phyloP scores from a whole-genome alignment of 2,113 vertebrate genomes.

The Tachysurus vachellii region DNA sequence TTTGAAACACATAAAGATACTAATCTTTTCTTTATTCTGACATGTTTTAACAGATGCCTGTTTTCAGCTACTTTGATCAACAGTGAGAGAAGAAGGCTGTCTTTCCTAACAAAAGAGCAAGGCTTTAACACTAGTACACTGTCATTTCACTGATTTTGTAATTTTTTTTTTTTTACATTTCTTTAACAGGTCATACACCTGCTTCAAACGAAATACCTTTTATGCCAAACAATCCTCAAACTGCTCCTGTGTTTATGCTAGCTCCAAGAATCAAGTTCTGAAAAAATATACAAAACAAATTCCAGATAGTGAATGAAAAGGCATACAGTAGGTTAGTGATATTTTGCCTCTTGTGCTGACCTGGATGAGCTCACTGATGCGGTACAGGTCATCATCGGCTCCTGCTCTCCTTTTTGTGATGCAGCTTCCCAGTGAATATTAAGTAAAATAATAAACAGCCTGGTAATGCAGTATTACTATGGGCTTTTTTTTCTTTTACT shows the following conservation, averaged over 20 bases:
- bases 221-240: neutral
- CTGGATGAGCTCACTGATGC: slow-evolving; percentile 97
- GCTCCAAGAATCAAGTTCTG: neutral
- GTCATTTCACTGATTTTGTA: neutral
- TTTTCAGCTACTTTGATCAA: neutral
- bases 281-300: neutral
- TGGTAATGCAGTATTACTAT: neutral
- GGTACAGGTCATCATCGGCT: slow-evolving; percentile 89
- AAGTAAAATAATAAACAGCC: neutral
- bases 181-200: neutral
- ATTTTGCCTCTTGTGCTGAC: slow-evolving; percentile 63
- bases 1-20: neutral
- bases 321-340: neutral
- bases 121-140: neutral
- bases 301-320: neutral
- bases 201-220: neutral
- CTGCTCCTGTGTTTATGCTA: neutral
- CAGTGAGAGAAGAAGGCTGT: neutral
- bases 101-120: neutral
- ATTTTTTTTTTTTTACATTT: neutral
- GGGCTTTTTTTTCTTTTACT: neutral
- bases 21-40: neutral
- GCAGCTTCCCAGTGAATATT: slow-evolving; percentile 86
- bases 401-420: slow-evolving; percentile 96
- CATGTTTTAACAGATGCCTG: neutral